Evolutionary conservation across 2,888 invertebrate genomes (phyloP).

Genomic region (Melanchra persicariae): DNA sequence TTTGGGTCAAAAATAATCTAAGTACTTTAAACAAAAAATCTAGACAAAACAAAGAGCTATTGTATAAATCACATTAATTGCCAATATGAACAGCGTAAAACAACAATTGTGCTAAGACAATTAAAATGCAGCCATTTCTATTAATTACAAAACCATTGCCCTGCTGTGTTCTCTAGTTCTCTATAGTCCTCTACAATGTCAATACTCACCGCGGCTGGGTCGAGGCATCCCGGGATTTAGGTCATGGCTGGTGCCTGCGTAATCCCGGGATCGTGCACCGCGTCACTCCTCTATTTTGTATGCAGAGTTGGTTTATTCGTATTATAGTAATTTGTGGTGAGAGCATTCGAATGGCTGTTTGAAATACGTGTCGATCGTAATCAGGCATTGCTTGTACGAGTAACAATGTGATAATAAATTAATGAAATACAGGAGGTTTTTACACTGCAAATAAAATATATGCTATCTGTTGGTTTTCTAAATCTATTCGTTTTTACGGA

Average conservation of each 20-base stretch:
- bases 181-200: constrained; percentile 46
- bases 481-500: background rate
- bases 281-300: constrained; percentile 49
- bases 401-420: constrained; percentile 30
- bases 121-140: constrained; percentile 28
- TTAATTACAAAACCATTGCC: constrained; percentile 29
- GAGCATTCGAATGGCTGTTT: constrained; percentile 28
- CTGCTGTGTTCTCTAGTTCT: constrained; percentile 25
- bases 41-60: background rate
- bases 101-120: constrained; percentile 18
- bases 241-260: constrained; percentile 71
- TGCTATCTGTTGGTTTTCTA: background rate
- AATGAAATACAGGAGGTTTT: background rate
- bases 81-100: constrained; percentile 11
- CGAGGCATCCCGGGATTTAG: constrained; percentile 67
- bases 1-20: background rate
- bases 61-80: background rate
- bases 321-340: constrained; percentile 39
- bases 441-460: constrained; percentile 10
- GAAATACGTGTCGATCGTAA: constrained; percentile 37
- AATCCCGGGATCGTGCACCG: constrained; percentile 62
- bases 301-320: constrained; percentile 34
- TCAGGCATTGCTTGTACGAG: constrained; percentile 22
- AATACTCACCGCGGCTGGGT: constrained; percentile 52
- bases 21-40: background rate